Percentiles rank a stretch among this genome's conserved stretches.
These are phyloP conservation scores for Ischnura elegans DNA, from an alignment of 2,888 invertebrate genomes.

Conservation along the genomic window DNA sequence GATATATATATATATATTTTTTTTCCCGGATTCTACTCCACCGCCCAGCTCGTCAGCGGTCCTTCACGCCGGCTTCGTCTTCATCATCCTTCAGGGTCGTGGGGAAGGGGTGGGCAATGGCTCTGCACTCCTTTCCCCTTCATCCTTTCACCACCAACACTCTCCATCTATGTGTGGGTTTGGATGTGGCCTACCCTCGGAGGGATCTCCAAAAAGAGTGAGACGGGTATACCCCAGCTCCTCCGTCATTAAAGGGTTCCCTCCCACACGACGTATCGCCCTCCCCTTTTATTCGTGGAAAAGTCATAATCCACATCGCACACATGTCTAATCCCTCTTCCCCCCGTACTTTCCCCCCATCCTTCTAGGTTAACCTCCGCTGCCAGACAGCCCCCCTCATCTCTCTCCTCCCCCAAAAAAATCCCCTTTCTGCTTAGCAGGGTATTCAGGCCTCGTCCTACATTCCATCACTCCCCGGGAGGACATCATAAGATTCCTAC, in stretches of 20 bases:
- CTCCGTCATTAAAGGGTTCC: not conserved
- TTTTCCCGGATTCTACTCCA: not conserved
- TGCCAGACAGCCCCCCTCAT: not conserved
- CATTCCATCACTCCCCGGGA: constrained; percentile 11
- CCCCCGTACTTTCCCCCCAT: not conserved
- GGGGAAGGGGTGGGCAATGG: not conserved
- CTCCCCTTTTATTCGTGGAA: not conserved
- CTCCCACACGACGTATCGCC: not conserved
- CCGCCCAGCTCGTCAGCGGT: not conserved
- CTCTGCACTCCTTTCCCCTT: not conserved
- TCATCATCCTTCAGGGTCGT: not conserved
- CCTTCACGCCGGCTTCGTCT: not conserved
- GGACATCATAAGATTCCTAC: constrained; percentile 28
- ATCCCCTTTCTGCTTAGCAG: not conserved
- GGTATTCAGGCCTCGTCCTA: constrained; percentile 4
- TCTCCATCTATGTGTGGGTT: not conserved
- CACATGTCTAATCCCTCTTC: not conserved
- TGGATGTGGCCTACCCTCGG: not conserved
- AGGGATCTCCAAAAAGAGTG: not conserved
- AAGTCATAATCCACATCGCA: constrained; percentile 24
- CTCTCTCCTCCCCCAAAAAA: not conserved
- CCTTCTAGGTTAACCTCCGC: no score
- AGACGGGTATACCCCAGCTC: not conserved
- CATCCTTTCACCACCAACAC: not conserved
- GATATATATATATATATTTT: not conserved